A percentile compares a stretch with the other conserved stretches of the same genome.
Evolutionary conservation across 64 coral and sea anemone species (phyloP).

Genomic region (Platygyra sinensis): DNA sequence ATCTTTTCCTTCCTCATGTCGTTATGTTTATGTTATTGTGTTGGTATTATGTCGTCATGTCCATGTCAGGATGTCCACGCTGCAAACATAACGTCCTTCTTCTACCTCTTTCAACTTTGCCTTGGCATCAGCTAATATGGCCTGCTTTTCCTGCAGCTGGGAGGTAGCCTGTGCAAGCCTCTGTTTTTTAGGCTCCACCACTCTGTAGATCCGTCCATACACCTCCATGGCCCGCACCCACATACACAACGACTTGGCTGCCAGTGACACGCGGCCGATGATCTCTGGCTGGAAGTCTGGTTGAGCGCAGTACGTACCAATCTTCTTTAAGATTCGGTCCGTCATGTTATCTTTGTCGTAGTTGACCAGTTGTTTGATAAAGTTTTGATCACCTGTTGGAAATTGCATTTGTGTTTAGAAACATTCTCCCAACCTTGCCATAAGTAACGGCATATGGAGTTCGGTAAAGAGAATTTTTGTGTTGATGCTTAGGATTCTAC

Average conservation of each 20-base stretch:
- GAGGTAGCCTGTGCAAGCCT: slow-evolving; percentile 87
- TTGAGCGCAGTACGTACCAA: slow-evolving; percentile 96
- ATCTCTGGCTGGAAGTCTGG: slow-evolving; percentile 98
- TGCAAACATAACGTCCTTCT: no score
- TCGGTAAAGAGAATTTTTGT: not conserved
- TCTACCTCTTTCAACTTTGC: slow-evolving; percentile 96
- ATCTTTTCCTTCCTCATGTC: no score
- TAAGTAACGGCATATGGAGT: not conserved
- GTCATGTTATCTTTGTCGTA: slow-evolving; percentile 99
- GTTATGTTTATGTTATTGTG: no score
- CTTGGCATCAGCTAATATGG: slow-evolving; percentile 93
- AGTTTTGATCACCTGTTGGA: slow-evolving; percentile 88
- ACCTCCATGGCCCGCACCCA: slow-evolving; percentile 99
- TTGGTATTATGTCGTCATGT: no score
- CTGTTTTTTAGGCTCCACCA: slow-evolving; percentile 98
- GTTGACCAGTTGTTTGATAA: slow-evolving; percentile 97
- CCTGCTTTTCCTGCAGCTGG: slow-evolving; percentile 96
- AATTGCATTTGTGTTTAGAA: not conserved
- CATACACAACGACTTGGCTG: slow-evolving; percentile 97
- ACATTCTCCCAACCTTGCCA: not conserved
- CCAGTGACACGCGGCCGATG: slow-evolving; percentile 95
- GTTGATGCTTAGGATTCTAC: no score
- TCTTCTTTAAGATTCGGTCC: slow-evolving; percentile 95
- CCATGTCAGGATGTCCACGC: no score
- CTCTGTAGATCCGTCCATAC: slow-evolving; percentile 93